A percentile compares a stretch with the other conserved stretches of the same genome.
These are phyloP conservation scores for Xylocopa sonorina DNA, from an alignment of 1,140 invertebrate species.

Conservation along the genomic window DNA sequence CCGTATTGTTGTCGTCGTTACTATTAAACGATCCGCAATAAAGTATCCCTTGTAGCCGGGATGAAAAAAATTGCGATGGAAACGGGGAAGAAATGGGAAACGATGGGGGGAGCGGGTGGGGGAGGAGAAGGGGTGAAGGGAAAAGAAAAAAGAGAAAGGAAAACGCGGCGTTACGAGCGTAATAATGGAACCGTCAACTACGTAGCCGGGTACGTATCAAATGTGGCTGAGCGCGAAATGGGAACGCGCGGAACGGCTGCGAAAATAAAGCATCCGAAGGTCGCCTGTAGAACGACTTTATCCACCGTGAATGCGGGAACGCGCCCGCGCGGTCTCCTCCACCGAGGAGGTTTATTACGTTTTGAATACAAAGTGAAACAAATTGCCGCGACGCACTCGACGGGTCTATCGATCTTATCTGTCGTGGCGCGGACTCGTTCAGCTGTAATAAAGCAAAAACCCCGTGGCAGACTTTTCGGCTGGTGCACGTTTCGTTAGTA, in stretches of 20 bases:
- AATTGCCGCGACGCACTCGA: conserved; percentile 29
- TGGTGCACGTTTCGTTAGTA: neutral
- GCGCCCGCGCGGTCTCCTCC: neutral
- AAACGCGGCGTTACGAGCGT: neutral
- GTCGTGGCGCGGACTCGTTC: neutral
- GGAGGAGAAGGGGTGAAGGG: neutral
- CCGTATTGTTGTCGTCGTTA: conserved; percentile 4
- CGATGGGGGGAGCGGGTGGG: neutral
- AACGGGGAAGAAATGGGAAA: neutral
- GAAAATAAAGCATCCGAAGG: conserved; percentile 29
- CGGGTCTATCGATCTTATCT: conserved; percentile 36
- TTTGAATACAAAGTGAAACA: conserved; percentile 47
- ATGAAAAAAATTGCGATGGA: neutral
- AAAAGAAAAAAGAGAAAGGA: too few species aligned
- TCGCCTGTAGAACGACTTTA: conserved; percentile 30
- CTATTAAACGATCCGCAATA: neutral
- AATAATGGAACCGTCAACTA: conserved; percentile 37
- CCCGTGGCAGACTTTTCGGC: neutral
- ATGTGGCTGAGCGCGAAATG: conserved; percentile 23
- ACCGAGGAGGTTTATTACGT: conserved; percentile 46
- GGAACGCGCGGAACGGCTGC: conserved; percentile 6
- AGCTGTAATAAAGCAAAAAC: neutral
- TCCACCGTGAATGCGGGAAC: neutral
- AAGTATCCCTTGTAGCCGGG: neutral
- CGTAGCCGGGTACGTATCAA: conserved; percentile 27